Conservation (phyloP, 2,113 vertebrate genomes). For the Phalacrocorax carbo region DNA sequence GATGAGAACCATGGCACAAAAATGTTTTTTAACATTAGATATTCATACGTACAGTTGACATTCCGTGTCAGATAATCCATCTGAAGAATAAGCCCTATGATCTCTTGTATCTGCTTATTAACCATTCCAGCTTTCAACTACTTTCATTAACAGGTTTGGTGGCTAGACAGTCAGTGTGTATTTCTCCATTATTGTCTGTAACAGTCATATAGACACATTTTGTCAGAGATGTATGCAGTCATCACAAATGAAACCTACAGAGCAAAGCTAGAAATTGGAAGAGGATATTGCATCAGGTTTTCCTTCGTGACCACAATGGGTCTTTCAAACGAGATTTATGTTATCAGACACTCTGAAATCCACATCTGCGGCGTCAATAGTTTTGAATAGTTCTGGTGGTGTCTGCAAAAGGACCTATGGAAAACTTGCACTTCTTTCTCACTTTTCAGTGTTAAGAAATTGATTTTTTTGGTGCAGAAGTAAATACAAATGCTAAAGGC, state of each 20-base stretch:
- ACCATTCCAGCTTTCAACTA: background rate
- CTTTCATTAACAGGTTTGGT: background rate
- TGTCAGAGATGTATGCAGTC: background rate
- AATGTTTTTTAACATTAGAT: background rate
- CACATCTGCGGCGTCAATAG: background rate
- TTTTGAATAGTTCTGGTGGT: background rate
- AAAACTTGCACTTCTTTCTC: background rate
- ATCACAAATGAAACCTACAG: background rate
- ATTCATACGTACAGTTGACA: background rate
- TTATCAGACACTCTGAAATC: background rate
- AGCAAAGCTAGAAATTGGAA: background rate
- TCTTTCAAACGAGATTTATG: background rate
- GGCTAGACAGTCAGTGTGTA: background rate
- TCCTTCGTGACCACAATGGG: background rate
- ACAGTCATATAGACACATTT: background rate
- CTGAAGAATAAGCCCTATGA: background rate
- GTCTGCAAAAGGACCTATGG: background rate
- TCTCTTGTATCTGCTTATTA: background rate
- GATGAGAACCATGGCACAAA: background rate
- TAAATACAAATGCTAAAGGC: background rate
- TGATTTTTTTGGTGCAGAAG: background rate
- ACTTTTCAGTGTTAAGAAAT: background rate
- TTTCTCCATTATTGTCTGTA: background rate
- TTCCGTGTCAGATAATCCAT: background rate
- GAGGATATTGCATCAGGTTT: background rate